Evolutionary conservation across 2,888 invertebrate genomes (phyloP), one percentile per base, ranked within the genome.

Genomic region (Xanthorhoe spadicearia): DNA sequence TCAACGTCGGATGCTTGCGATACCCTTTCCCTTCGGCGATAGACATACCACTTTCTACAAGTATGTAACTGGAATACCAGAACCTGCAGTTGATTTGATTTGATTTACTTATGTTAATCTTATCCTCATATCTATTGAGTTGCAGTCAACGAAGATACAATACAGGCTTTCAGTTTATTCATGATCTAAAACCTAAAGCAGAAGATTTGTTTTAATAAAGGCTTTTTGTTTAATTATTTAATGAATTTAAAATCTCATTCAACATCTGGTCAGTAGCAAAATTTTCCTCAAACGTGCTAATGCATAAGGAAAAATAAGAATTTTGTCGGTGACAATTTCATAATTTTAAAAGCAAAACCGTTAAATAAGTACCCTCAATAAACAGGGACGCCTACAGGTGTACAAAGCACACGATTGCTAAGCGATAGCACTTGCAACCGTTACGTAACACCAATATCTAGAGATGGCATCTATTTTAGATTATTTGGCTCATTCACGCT

Each of bases 1-100:
- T 61, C 59, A 58, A 60, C 70, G 73, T 66, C 81, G 83, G 79
- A 81, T 75, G 72, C 70, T 75, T 77, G 68, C 69, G 66, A 75
- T 72, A 77, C 76, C 82, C 80, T 82, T 83, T 83, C 82, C 81
- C 79, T 80, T 73, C 57, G 52, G 54, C 58, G 73, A 76, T 77
- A 70, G 66, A 68, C 56, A 76, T 69, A 73, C 78, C 75, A 84
- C 85, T 85, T 86, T 84, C 85, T 81, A 84, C 72, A 70, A 79
- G 80, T 81, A 80, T 78, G 79, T 82, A 84, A 83, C 81, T 72
- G 52, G 71, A 71, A 48, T 43, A 64, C 7, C 32, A 61, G 17
- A 43, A 13, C 10, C 66, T 69, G 32, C 48, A 46, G 5, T 32
- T 6, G 38, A 43, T 43, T 13, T 43, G 4, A 43, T 43, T 43